These are phyloP conservation scores for Thryonomys swinderianus DNA, from an alignment of 2,113 vertebrate species.

Conservation along the genomic window DNA sequence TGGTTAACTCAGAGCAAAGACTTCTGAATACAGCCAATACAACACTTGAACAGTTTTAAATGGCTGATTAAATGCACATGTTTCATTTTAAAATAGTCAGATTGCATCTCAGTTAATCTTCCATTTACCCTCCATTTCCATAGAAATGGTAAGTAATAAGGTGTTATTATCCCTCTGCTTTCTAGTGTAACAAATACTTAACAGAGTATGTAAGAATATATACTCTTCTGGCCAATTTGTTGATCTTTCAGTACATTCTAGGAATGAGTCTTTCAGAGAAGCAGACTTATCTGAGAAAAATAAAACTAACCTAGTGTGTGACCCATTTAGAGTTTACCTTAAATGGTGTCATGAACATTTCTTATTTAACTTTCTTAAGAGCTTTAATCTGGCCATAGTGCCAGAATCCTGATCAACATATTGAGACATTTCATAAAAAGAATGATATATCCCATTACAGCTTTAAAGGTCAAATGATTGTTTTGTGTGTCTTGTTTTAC, in stretches of 20 bases:
- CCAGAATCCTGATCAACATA: not conserved
- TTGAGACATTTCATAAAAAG: not conserved
- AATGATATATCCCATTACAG: not conserved
- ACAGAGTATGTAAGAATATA: slow-evolving; percentile 4
- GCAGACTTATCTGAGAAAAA: not conserved
- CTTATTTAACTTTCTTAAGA: not conserved
- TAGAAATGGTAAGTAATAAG: slow-evolving; percentile 46
- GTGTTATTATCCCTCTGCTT: slow-evolving; percentile 34
- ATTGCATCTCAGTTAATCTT: slow-evolving; percentile 33
- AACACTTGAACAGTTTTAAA: slow-evolving; percentile 32
- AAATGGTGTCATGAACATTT: not conserved
- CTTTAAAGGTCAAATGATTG: not conserved
- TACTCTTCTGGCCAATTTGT: not conserved
- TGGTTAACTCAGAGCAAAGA: slow-evolving; percentile 15
- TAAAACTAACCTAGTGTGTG: not conserved
- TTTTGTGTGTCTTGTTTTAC: not conserved
- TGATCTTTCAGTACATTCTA: not conserved
- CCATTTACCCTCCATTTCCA: not conserved
- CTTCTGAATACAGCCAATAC: not conserved
- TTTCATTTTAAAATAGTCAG: slow-evolving; percentile 53
- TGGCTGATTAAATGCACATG: slow-evolving; percentile 9
- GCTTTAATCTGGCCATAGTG: not conserved
- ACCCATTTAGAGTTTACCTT: not conserved
- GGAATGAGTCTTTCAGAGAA: not conserved
- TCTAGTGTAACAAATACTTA: not conserved